Evolutionary conservation across 2,797 vertebrate genomes (phyloP), one percentile per base, ranked within the genome.

Genomic region (Stomatorhinus walkeri): DNA sequence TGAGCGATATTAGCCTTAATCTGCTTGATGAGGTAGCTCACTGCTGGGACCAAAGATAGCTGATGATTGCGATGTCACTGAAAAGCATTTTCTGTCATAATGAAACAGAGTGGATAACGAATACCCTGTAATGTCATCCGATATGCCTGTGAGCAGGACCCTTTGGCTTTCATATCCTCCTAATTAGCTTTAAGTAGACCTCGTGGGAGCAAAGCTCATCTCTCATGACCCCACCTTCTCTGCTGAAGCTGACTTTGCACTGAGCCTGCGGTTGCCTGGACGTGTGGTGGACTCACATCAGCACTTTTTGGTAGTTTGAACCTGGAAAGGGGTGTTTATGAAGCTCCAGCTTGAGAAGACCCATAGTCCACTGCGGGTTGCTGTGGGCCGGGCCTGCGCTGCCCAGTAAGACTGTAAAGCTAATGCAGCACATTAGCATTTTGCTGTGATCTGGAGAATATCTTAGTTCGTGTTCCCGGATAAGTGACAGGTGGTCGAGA

Each of bases 101-200:
- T 91, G 90, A 91, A 89, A 72, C 46, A 89, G 59, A 87, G 87
- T 61, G 59, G 54, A 59, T 91, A 91, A 91, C 91, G 90, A 91
- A 92, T 83, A 90, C 87, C 72, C 87, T 49, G 88, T 88, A 89
- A 90, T 49, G 24, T 68, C 54, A 88, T 92, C 90, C 91, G 89
- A 92, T 91, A 91, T 90, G 91, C 90, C 90, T 89, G 90, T 56
- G 3, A 91, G 89, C 91, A 72, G 52, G 56, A 76, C 89, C 88
- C 90, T 88, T 48, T 89, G 61, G 89, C 91, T 91, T 91, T 89
- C 91, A 81, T 85, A 89, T 90, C 88, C 90, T 90, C 72, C 87
- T 93, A 91, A 93, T 91, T 91, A 92, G 91, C 91, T 91, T 91
- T 89, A 90, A 91, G 90, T 88, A 79, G 88, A 88, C 87, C 88